Base-by-base conservation (phyloP, 2,797 vertebrate species). In the Sebastes goodei region DNA sequence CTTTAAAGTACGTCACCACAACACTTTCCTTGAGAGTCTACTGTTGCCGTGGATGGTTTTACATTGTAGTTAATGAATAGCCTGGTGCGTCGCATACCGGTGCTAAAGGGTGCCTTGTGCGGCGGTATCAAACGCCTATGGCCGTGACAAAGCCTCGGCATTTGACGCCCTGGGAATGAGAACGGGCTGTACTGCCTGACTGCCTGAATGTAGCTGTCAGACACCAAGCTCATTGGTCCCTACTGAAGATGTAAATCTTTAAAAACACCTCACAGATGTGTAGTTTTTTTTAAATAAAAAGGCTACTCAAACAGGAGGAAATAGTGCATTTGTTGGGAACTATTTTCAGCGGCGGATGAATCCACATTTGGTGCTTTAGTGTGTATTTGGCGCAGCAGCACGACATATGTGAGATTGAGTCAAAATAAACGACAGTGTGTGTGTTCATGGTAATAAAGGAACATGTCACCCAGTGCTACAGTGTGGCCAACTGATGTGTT, bases 111-210 rank as follows among this genome's bases (percentile, higher is more conserved):
- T 42, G 38, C 38, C 38, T 15, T 42, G 14, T 38, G 35, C 35
- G 35, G 33, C 5, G 0, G 14, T 42, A 42, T 42, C 38, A 15
- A 15, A 42, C 0, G 14, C 38, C 38, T 0, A 42, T 0, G 14
- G 38, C 38, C 6, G 6, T 3, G 38, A 42, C 38, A 42, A 42
- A 42, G 12, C 38, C 12, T 42, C 0, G 12, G 38, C 3, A 42
- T 42, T 42, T 42, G 38, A 3, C 38, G 38, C 38, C 38, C 38
- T 1, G 38, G 38, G 14, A 42, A 42, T 42, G 38, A 42, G 38
- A 42, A 42, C 38, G 0, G 38, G 38, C 38, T 42, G 14, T 42
- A 42, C 38, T 42, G 38, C 38, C 0, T 23, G 7, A 56, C 49
- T 7, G n/a, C 23, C 30, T 8, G 9, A 21, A 15, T 65, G 2